Conservation (phyloP, 2,888 invertebrate genomes). For the Psylliodes chrysocephalus region DNA sequence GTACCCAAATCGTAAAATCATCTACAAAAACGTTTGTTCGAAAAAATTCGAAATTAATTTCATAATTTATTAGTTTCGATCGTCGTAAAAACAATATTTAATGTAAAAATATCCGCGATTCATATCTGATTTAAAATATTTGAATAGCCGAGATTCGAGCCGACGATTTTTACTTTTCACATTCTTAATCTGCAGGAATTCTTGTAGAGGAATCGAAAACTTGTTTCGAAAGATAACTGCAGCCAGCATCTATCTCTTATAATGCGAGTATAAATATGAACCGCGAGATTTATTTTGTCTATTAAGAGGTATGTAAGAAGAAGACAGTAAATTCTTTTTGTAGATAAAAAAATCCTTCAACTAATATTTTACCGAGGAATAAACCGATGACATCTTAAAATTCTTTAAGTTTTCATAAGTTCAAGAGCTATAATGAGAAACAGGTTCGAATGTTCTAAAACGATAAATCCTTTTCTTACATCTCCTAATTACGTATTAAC, state of each 20-base stretch:
- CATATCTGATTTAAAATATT: conserved; percentile 13
- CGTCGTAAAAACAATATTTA: conserved; percentile 21
- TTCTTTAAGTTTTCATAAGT: too few relatives aligned
- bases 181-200: conserved; percentile 17
- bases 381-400: too few relatives aligned
- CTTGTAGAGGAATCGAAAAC: neutral
- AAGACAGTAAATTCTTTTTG: too few relatives aligned
- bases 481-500: too few relatives aligned
- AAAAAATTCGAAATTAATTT: conserved; percentile 11
- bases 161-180: conserved; percentile 12
- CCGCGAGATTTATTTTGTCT: neutral
- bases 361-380: too few relatives aligned
- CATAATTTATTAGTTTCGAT: conserved; percentile 13
- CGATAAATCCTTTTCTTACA: too few relatives aligned
- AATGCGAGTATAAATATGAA: neutral
- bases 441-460: too few relatives aligned
- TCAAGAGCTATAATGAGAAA: too few relatives aligned
- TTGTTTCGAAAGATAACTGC: neutral
- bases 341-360: too few relatives aligned
- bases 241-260: neutral
- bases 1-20: neutral
- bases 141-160: conserved; percentile 2
- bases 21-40: neutral
- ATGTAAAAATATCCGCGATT: conserved; percentile 8
- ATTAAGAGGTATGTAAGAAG: neutral